Percentiles rank a stretch among this genome's conserved stretches.
phyloP scores from a whole-genome alignment of 2,113 vertebrate genomes.

The Pelecanoides urinatrix region DNA sequence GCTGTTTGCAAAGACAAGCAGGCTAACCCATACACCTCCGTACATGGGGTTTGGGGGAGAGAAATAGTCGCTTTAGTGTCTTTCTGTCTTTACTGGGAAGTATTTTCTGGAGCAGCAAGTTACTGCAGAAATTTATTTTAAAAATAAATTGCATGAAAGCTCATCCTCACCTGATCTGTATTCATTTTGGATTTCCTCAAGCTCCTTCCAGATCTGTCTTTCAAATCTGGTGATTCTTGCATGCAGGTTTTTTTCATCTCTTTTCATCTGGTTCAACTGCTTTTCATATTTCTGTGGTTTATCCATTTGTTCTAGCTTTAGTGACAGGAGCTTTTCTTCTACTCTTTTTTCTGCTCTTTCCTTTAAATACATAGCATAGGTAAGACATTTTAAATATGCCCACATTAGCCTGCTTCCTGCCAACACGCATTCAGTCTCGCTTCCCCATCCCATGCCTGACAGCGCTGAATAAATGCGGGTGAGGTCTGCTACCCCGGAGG shows the following conservation, averaged over 20 bases:
- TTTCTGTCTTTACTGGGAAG: neutral
- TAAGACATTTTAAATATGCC: neutral
- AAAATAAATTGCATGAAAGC: neutral
- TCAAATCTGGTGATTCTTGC: constrained; percentile 73
- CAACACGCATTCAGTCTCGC: neutral
- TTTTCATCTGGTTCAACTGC: constrained; percentile 62
- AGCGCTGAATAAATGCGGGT: neutral
- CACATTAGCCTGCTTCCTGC: neutral
- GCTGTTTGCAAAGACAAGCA: neutral
- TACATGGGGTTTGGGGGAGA: rapidly evolving
- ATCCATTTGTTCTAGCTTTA: constrained; percentile 65
- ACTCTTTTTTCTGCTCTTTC: constrained; percentile 64
- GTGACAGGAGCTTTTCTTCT: constrained; percentile 66
- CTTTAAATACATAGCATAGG: constrained; percentile 48
- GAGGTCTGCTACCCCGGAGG: neutral
- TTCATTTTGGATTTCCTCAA: constrained; percentile 80
- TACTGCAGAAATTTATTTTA: neutral
- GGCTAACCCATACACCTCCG: too few relatives aligned
- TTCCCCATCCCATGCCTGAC: neutral
- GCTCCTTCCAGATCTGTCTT: constrained; percentile 74
- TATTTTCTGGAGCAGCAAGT: neutral
- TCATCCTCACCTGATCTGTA: constrained; percentile 78
- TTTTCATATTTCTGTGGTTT: constrained; percentile 40
- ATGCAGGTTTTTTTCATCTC: constrained; percentile 67
- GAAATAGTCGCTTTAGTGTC: neutral